A percentile compares a stretch with the other conserved stretches of the same genome.
phyloP scores from a whole-genome alignment of 2,797 vertebrate species.

The Cheirogaleus major region DNA sequence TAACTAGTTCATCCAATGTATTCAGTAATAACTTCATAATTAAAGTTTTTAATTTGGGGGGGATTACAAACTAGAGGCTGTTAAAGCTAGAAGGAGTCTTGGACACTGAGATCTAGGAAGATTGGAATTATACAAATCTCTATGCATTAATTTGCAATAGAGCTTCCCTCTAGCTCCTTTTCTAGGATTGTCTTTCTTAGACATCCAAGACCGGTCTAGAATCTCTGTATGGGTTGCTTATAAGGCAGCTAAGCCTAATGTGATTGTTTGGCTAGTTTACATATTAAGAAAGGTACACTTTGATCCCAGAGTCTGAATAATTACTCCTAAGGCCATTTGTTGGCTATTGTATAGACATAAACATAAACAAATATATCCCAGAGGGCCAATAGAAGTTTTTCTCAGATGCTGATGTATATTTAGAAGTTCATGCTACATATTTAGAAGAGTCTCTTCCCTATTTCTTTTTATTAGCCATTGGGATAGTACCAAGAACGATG shows the following conservation, averaged over 20 bases:
- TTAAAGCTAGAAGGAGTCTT: not conserved
- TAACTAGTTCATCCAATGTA: not conserved
- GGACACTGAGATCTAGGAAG: not conserved
- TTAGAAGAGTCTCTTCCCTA: conserved; percentile 48
- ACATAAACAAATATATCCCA: conserved; percentile 45
- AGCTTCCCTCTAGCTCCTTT: not conserved
- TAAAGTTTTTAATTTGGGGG: conserved; percentile 18
- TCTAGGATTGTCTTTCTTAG: not conserved
- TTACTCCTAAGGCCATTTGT: conserved; percentile 32
- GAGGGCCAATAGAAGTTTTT: not conserved
- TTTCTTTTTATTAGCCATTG: conserved; percentile 57
- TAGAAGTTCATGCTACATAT: conserved; percentile 21
- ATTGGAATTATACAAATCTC: not conserved
- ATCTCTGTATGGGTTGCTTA: not conserved
- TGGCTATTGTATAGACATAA: conserved; percentile 14
- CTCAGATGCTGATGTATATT: conserved; percentile 53
- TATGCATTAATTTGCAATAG: not conserved
- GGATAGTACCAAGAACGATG: conserved; percentile 22
- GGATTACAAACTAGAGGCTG: not conserved
- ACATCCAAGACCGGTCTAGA: not conserved
- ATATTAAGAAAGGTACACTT: conserved; percentile 35
- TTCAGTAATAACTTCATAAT: not conserved
- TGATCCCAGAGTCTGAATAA: conserved; percentile 28
- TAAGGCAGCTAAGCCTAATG: not conserved
- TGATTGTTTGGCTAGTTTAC: not conserved